These are phyloP conservation scores for Cynoglossus semilaevis DNA, from an alignment of 2,113 vertebrate genomes.

Conservation along the genomic window DNA sequence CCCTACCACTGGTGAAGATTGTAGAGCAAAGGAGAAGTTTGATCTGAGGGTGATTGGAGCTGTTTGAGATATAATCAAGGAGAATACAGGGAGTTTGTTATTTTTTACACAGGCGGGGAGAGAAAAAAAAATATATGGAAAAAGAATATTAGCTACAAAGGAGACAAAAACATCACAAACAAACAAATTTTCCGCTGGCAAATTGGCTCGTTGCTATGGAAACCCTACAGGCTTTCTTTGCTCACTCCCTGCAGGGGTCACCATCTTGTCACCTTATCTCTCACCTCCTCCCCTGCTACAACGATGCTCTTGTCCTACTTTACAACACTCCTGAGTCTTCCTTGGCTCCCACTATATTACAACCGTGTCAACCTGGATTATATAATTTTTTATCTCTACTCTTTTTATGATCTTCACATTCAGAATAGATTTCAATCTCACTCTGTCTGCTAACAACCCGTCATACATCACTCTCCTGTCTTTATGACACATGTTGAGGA, in stretches of 20 bases:
- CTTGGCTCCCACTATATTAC: too few species aligned
- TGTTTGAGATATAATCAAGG: conserved; percentile 46
- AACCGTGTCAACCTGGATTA: too few species aligned
- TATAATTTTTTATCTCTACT: too few species aligned
- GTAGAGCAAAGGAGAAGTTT: conserved; percentile 25
- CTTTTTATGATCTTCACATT: too few species aligned
- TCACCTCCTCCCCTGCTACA: too few species aligned
- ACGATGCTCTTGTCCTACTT: too few species aligned
- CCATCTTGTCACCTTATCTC: too few species aligned
- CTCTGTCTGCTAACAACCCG: too few species aligned
- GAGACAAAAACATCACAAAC: neutral
- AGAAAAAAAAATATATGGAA: conserved; percentile 7
- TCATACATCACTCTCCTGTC: too few species aligned
- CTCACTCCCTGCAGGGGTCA: too few species aligned
- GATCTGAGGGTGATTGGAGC: conserved; percentile 41
- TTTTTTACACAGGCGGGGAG: conserved; percentile 10
- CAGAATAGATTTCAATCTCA: too few species aligned
- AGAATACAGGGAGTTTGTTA: conserved; percentile 25
- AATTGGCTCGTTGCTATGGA: conserved; percentile 61
- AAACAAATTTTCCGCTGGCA: conserved; percentile 7
- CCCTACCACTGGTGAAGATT: conserved; percentile 19
- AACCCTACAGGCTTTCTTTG: conserved; percentile 36
- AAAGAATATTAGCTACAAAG: conserved; percentile 14
- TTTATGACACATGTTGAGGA: neutral
- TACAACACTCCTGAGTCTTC: too few species aligned